phyloP scores from a whole-genome alignment of 2,888 invertebrate species.

The Copidosoma aretas region DNA sequence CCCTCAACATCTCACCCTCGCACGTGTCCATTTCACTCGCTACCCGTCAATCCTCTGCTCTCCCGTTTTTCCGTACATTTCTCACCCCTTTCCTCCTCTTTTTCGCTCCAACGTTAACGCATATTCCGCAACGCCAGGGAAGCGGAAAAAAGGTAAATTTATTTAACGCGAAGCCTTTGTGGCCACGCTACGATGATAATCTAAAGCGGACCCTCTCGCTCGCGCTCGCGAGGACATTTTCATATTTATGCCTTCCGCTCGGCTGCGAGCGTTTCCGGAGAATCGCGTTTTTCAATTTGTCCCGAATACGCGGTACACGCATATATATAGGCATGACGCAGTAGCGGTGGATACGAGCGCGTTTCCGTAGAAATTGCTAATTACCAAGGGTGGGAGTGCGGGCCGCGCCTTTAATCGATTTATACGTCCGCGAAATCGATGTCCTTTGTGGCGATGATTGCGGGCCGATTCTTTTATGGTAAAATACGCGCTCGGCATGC shows the following conservation, averaged over 20 bases:
- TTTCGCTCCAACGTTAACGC: conserved; percentile 2
- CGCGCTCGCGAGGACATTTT: conserved; percentile 23
- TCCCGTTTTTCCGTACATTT: conserved; percentile 3
- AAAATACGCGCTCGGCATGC: too few species aligned
- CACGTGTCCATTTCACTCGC: not conserved
- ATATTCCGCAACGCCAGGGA: conserved; percentile 27
- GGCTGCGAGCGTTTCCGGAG: conserved; percentile 12
- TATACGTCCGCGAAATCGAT: conserved; percentile 15
- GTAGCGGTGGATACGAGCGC: not conserved
- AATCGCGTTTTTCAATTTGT: conserved; percentile 37
- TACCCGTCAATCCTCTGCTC: not conserved
- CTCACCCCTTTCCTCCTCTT: conserved; percentile 17
- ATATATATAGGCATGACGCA: not conserved
- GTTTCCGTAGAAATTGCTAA: conserved; percentile 19
- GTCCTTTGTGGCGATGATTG: conserved; percentile 17
- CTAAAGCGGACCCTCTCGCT: conserved; percentile 16
- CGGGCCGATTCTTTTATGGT: not conserved
- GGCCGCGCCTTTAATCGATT: conserved; percentile 19
- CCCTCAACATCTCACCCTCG: not conserved
- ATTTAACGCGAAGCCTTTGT: conserved; percentile 33
- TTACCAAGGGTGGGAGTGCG: conserved; percentile 4
- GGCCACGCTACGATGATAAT: conserved; percentile 28
- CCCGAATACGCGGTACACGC: not conserved
- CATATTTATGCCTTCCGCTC: conserved; percentile 37
- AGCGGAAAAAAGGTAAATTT: conserved; percentile 34